phyloP scores from a whole-genome alignment of 1,140 invertebrate species.

The Lithobius niger region DNA sequence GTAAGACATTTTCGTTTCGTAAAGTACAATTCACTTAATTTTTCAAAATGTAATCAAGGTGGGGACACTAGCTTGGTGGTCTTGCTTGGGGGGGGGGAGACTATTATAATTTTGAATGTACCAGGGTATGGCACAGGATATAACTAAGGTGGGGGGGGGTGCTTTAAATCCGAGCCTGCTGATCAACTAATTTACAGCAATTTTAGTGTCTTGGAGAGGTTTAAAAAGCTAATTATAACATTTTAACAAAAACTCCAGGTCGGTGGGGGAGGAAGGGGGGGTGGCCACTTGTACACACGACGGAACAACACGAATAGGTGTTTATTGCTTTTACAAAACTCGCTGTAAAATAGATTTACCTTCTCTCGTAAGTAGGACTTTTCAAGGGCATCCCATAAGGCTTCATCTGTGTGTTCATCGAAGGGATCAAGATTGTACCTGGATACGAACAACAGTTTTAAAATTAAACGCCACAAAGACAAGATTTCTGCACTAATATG shows the following conservation, averaged over 20 bases:
- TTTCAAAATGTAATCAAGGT: not conserved
- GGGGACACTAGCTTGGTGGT: not conserved
- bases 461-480: conserved; percentile 7
- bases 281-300: too few species aligned
- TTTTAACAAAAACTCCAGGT: not conserved
- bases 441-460: conserved; percentile 10
- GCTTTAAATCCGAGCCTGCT: too few species aligned
- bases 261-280: too few species aligned
- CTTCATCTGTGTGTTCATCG: conserved; percentile 34
- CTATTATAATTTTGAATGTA: not conserved
- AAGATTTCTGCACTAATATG: not conserved
- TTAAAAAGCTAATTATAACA: not conserved
- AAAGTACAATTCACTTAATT: not conserved
- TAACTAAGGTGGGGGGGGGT: too few species aligned
- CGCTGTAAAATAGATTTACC: conserved; percentile 18
- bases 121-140: not conserved
- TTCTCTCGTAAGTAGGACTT: conserved; percentile 35
- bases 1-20: too few species aligned
- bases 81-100: not conserved
- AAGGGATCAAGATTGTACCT: conserved; percentile 47
- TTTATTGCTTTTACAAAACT: not conserved
- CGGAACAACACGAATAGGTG: not conserved
- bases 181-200: not conserved
- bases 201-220: not conserved
- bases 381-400: conserved; percentile 39